Conservation (phyloP, 2,797 vertebrate genomes). For the Botia kubotai region DNA sequence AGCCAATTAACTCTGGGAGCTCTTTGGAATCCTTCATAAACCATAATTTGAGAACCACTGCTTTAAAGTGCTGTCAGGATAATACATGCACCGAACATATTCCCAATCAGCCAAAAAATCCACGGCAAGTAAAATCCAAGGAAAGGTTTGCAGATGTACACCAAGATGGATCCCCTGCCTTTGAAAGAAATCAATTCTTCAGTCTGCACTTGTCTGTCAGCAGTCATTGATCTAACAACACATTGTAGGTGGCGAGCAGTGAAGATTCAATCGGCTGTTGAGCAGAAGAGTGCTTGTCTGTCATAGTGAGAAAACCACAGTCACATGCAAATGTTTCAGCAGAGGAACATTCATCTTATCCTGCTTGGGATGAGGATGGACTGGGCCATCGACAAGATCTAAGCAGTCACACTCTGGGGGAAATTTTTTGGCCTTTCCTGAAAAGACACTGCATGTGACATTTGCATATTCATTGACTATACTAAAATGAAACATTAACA, state of each 20-base stretch:
- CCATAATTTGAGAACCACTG: not conserved
- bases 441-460: not conserved
- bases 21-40: not conserved
- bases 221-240: constrained; percentile 65
- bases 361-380: not conserved
- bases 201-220: constrained; percentile 60
- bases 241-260: constrained; percentile 65
- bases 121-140: not conserved
- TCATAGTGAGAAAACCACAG: constrained; percentile 62
- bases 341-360: constrained; percentile 43
- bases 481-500: not conserved
- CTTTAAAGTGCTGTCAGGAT: not conserved
- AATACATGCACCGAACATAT: not conserved
- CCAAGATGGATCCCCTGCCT: constrained; percentile 34
- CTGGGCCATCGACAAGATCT: not conserved
- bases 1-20: not conserved
- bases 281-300: constrained; percentile 66
- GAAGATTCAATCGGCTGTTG: constrained; percentile 71
- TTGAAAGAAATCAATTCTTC: constrained; percentile 53
- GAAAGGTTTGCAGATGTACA: constrained; percentile 34
- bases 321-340: constrained; percentile 63
- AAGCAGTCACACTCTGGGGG: not conserved
- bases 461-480: not conserved
- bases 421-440: not conserved
- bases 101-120: not conserved